Evolutionary conservation across 2,888 invertebrate genomes (phyloP).

Genomic region (Harpalus rufipes): DNA sequence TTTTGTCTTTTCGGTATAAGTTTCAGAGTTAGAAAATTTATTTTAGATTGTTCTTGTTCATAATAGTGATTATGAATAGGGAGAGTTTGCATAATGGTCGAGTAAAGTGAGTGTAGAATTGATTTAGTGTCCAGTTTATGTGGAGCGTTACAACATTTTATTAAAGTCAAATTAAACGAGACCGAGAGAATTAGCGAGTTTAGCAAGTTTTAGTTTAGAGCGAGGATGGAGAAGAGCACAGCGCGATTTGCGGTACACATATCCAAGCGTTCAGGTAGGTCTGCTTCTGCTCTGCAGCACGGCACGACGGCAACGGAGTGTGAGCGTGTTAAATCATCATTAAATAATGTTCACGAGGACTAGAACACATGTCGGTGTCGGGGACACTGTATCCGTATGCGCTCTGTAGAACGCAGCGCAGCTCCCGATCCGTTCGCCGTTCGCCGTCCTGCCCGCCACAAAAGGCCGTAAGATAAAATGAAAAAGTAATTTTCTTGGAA

Average conservation of each 20-base stretch:
- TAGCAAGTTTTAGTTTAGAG: constrained; percentile 44
- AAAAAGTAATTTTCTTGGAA: constrained; percentile 77
- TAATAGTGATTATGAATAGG: not conserved
- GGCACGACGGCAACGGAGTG: constrained; percentile 15
- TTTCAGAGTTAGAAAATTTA: not conserved
- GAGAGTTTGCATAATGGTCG: constrained; percentile 6
- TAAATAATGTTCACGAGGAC: constrained; percentile 69
- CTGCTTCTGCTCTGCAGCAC: not conserved
- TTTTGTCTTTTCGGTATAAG: not conserved
- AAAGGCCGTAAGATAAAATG: constrained; percentile 74
- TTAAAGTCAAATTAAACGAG: constrained; percentile 42
- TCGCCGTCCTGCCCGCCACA: constrained; percentile 45
- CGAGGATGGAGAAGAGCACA: not conserved
- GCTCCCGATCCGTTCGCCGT: constrained; percentile 9
- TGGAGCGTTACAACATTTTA: constrained; percentile 35
- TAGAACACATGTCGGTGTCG: constrained; percentile 70
- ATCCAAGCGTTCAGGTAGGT: constrained; percentile 30
- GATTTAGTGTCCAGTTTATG: constrained; percentile 44
- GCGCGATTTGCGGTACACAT: constrained; percentile 37
- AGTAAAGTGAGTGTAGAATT: constrained; percentile 35
- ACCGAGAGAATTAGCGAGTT: constrained; percentile 35
- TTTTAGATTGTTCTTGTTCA: not conserved
- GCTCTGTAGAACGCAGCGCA: not conserved
- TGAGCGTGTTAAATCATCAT: constrained; percentile 69
- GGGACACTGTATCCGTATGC: constrained; percentile 11